phyloP scores from a whole-genome alignment of 2,888 invertebrate species.

The Drosophila kanekoi region DNA sequence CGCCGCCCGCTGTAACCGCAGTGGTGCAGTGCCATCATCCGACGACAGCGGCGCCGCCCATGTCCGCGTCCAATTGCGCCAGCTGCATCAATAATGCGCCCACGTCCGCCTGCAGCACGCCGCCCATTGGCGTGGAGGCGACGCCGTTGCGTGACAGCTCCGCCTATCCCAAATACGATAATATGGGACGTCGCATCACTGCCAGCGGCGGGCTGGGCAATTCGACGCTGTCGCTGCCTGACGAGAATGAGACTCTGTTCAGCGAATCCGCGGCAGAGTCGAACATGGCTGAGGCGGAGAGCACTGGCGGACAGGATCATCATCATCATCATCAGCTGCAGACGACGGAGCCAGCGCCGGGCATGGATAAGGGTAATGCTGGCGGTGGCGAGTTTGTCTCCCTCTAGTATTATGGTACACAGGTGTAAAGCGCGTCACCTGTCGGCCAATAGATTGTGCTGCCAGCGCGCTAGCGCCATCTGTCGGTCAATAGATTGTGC shows the following conservation, averaged over 20 bases:
- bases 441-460: constrained; percentile 69
- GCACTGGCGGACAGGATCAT: constrained; percentile 46
- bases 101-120: constrained; percentile 72
- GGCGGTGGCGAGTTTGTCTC: constrained; percentile 83
- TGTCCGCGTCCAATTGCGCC: constrained; percentile 66
- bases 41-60: constrained; percentile 47
- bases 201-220: constrained; percentile 90
- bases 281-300: constrained; percentile 48
- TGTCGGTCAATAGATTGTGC: constrained; percentile 73
- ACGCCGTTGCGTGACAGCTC: constrained; percentile 76
- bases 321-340: constrained; percentile 60
- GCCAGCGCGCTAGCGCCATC: constrained; percentile 33
- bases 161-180: constrained; percentile 89
- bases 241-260: constrained; percentile 85
- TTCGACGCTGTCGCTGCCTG: constrained; percentile 93
- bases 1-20: constrained; percentile 73
- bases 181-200: constrained; percentile 95
- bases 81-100: constrained; percentile 74
- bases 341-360: constrained; percentile 58
- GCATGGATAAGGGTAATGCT: constrained; percentile 68
- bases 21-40: constrained; percentile 80
- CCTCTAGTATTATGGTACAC: constrained; percentile 85
- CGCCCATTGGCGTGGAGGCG: constrained; percentile 71
- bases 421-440: constrained; percentile 79
- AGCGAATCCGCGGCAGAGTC: constrained; percentile 78